phyloP scores from a whole-genome alignment of 2,888 invertebrate genomes.

The Phlogophora meticulosa region DNA sequence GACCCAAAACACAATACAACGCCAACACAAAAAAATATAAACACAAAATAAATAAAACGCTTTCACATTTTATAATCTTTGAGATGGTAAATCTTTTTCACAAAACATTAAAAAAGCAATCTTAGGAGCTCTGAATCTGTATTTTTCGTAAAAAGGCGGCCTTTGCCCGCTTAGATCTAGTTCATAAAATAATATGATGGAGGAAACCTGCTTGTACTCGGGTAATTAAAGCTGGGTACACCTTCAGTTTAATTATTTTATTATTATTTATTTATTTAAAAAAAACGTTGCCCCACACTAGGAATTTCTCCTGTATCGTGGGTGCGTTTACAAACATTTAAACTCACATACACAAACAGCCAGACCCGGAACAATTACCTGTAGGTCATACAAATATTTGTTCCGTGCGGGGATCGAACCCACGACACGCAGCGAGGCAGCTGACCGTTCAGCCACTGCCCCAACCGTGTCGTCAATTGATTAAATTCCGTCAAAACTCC shows the following conservation, averaged over 20 bases:
- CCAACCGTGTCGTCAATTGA: no score
- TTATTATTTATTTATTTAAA: no score
- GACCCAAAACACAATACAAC: slow-evolving; percentile 32
- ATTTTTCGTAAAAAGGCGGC: slow-evolving; percentile 3
- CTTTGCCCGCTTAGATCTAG: not conserved
- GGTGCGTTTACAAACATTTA: no score
- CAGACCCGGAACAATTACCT: no score
- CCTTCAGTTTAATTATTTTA: not conserved
- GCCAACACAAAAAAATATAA: slow-evolving; percentile 41
- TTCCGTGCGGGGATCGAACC: no score
- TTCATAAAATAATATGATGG: not conserved
- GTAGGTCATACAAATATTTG: no score
- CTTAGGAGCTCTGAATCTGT: not conserved
- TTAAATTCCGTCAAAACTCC: no score
- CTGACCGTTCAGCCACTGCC: no score
- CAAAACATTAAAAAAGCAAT: slow-evolving; percentile 28
- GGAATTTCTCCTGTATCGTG: no score
- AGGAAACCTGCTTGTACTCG: not conserved
- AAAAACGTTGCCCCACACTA: no score
- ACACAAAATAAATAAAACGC: slow-evolving; percentile 51
- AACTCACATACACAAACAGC: no score
- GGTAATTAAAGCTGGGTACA: not conserved
- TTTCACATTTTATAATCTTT: slow-evolving; percentile 45
- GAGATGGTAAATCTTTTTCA: slow-evolving; percentile 29
- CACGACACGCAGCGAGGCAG: no score